These are phyloP conservation scores for Hedya salicella DNA, from an alignment of 2,888 invertebrate species.

Conservation along the genomic window DNA sequence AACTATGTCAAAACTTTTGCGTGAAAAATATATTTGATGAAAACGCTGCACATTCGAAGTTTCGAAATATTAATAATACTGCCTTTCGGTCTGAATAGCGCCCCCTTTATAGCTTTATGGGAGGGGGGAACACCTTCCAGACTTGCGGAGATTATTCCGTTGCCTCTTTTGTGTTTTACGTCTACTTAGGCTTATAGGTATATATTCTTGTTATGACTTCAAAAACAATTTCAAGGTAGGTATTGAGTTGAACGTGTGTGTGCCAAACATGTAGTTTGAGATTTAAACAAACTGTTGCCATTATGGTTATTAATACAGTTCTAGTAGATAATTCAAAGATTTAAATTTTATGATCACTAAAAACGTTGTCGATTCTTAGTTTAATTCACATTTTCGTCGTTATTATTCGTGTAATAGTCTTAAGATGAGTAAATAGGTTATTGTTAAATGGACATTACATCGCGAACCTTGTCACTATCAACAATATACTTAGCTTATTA, in stretches of 20 bases:
- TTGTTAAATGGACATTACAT: too few relatives aligned
- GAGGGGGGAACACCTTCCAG: constrained; percentile 22
- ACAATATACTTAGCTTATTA: too few relatives aligned
- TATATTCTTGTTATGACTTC: constrained; percentile 25
- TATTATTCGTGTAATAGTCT: too few relatives aligned
- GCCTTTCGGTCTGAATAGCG: constrained; percentile 20
- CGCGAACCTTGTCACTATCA: too few relatives aligned
- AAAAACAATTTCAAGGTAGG: constrained; percentile 7
- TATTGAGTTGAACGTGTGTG: constrained; percentile 9
- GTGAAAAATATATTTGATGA: constrained; percentile 15
- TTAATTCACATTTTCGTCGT: too few relatives aligned
- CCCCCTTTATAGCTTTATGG: background rate
- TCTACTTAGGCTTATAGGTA: constrained; percentile 9
- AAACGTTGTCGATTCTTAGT: too few relatives aligned
- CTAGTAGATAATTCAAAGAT: too few relatives aligned
- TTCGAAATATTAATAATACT: constrained; percentile 34
- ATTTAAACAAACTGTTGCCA: too few relatives aligned
- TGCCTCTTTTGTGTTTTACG: constrained; percentile 37
- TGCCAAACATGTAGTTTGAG: background rate
- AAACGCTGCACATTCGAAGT: constrained; percentile 17
- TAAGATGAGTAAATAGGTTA: too few relatives aligned
- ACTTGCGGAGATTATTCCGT: constrained; percentile 31
- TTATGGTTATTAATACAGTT: too few relatives aligned
- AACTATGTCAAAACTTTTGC: constrained; percentile 28
- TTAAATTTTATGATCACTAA: too few relatives aligned